Conservation (phyloP, 2,113 vertebrate genomes). For the Lepidothrix coronata region DNA sequence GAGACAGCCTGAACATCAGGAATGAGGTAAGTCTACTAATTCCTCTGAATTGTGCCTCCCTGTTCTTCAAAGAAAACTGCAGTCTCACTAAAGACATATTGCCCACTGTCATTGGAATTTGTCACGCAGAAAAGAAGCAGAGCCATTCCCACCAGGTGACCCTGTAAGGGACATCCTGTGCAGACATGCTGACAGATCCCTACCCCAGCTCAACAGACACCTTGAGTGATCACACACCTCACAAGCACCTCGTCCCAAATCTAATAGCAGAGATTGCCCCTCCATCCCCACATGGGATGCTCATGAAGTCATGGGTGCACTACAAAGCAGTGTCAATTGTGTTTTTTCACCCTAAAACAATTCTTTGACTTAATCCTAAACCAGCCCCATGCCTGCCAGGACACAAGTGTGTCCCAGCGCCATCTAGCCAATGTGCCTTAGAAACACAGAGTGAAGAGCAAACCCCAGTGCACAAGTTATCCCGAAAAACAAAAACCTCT, state of each 20-base stretch:
- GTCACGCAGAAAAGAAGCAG: background rate
- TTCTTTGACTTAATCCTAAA: background rate
- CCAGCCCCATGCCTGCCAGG: background rate
- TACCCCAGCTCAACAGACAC: background rate
- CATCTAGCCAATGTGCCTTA: conserved; percentile 25
- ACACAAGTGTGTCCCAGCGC: conserved; percentile 20
- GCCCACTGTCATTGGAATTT: background rate
- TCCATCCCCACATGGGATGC: background rate
- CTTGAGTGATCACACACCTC: background rate
- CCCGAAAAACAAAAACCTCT: background rate
- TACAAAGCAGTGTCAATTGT: fast-evolving
- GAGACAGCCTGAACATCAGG: background rate
- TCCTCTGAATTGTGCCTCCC: background rate
- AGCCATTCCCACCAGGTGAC: background rate
- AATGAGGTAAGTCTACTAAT: background rate
- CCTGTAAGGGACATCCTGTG: background rate
- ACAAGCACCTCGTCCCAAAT: background rate
- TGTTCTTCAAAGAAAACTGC: background rate
- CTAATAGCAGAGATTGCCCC: background rate
- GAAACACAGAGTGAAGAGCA: background rate
- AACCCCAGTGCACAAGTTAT: fast-evolving
- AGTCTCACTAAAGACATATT: background rate
- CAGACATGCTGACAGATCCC: background rate
- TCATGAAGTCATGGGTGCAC: background rate
- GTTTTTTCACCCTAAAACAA: background rate